Percentiles rank a stretch among this genome's conserved stretches.
Conservation (phyloP, 2,113 vertebrate genomes). For the Stictonetta naevosa region DNA sequence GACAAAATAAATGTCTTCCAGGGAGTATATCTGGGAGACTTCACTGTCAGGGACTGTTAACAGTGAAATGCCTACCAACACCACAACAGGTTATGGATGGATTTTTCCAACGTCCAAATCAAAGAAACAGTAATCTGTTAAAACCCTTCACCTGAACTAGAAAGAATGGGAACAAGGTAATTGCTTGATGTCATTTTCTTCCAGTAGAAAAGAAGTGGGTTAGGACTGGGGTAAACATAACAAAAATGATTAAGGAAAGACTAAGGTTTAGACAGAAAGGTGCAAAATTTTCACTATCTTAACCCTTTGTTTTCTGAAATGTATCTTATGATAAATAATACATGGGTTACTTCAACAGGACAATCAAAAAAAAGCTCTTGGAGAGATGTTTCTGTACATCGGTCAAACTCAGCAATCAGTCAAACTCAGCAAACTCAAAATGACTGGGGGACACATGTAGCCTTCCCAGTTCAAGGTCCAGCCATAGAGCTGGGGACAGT, state of each 20-base stretch:
- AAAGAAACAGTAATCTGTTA: not conserved
- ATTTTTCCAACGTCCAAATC: not conserved
- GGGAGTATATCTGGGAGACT: not conserved
- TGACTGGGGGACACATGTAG: not conserved
- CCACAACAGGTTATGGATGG: not conserved
- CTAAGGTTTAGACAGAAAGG: not conserved
- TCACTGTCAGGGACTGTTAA: not conserved
- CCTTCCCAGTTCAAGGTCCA: not conserved
- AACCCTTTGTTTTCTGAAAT: not conserved
- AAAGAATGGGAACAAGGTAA: not conserved
- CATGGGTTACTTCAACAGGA: not conserved
- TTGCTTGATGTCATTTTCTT: not conserved
- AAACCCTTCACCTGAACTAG: not conserved
- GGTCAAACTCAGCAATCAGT: not conserved
- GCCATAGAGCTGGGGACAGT: not conserved
- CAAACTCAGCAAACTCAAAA: not conserved
- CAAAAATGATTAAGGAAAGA: not conserved
- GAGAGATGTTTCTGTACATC: not conserved
- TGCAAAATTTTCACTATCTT: not conserved
- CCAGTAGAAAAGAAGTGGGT: not conserved
- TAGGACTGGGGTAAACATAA: not conserved
- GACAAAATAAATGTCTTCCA: not conserved
- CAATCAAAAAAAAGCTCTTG: not conserved
- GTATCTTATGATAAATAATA: not conserved
- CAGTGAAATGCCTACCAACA: not conserved